phyloP scores from a whole-genome alignment of 2,113 vertebrate species.

The Corvus cornix region DNA sequence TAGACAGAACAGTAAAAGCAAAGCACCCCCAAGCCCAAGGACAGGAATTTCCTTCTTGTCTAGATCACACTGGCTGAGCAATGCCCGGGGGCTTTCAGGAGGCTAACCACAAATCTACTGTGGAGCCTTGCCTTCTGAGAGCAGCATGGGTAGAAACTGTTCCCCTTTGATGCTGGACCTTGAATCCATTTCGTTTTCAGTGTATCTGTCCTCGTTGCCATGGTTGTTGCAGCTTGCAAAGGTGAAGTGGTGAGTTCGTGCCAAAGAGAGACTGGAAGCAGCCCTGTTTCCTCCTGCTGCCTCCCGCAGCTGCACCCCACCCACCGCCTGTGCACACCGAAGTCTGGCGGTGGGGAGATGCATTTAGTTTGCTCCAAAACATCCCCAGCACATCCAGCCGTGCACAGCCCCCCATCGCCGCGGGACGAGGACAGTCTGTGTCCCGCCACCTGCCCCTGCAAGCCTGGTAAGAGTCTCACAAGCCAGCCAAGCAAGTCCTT shows the following conservation, averaged over 20 bases:
- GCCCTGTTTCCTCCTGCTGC: background rate
- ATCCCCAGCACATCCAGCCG: rapidly evolving
- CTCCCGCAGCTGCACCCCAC: background rate
- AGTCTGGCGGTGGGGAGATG: background rate
- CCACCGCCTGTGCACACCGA: rapidly evolving
- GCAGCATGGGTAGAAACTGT: background rate
- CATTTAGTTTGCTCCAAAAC: background rate
- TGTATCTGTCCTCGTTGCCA: background rate
- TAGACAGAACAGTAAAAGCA: background rate
- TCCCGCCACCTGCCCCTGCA: background rate
- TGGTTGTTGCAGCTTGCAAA: background rate
- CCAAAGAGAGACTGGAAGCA: background rate
- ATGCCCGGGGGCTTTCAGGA: background rate
- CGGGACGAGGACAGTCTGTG: background rate
- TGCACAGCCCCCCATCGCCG: rapidly evolving
- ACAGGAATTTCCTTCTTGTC: background rate
- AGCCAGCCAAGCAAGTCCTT: background rate
- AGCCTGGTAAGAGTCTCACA: background rate
- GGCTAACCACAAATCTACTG: background rate
- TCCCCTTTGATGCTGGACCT: conserved; percentile 13
- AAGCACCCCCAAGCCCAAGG: background rate
- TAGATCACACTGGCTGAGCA: background rate
- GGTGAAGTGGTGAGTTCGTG: background rate
- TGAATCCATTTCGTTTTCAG: background rate
- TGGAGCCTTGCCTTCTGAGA: background rate